A percentile compares a stretch with the other conserved stretches of the same genome.
phyloP scores from a whole-genome alignment of 1,140 invertebrate species.

The Atta colombica region DNA sequence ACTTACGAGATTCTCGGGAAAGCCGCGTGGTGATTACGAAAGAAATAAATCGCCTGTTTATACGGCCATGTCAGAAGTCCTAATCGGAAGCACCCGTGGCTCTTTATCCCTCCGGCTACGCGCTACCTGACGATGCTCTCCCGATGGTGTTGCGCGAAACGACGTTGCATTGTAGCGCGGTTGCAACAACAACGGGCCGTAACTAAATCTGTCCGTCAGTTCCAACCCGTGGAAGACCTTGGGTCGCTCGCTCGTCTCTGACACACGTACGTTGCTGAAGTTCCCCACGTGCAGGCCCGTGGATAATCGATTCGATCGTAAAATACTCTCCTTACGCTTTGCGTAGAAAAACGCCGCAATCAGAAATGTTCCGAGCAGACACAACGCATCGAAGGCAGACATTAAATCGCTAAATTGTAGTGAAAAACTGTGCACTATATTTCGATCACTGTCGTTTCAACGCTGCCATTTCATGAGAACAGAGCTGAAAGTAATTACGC shows the following conservation, averaged over 20 bases:
- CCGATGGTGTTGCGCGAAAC: conserved; percentile 61
- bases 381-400: conserved; percentile 46
- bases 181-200: conserved; percentile 68
- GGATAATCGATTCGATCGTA: conserved; percentile 84
- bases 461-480: conserved; percentile 31
- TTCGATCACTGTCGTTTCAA: conserved; percentile 53
- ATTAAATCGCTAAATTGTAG: conserved; percentile 58
- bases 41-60: conserved; percentile 61
- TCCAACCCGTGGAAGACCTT: conserved; percentile 80
- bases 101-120: conserved; percentile 68
- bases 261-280: conserved; percentile 79
- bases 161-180: conserved; percentile 58
- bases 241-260: conserved; percentile 73
- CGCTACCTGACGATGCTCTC: conserved; percentile 40
- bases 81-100: conserved; percentile 58
- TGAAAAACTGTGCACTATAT: conserved; percentile 49
- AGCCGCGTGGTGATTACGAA: conserved; percentile 46
- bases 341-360: conserved; percentile 52
- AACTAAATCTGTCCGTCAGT: conserved; percentile 76
- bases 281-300: conserved; percentile 79
- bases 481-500: conserved; percentile 35
- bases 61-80: conserved; percentile 57
- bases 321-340: conserved; percentile 79
- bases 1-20: neutral
- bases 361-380: conserved; percentile 37